Evolutionary conservation across 2,113 vertebrate genomes (phyloP).

Genomic region (Sigmodon hispidus): DNA sequence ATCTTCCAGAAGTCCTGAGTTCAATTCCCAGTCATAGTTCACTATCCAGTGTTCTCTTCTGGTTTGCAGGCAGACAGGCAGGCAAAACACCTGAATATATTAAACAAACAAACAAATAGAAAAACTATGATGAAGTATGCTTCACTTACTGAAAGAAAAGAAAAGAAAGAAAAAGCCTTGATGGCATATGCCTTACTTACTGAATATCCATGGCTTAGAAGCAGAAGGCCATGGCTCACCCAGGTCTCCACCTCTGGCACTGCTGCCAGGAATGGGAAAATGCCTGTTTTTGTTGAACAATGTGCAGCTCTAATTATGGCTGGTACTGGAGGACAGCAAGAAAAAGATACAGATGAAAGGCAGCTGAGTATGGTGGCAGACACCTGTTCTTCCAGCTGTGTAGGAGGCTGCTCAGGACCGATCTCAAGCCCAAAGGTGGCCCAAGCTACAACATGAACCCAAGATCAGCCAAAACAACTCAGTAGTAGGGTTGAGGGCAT

Average conservation of each 20-base stretch:
- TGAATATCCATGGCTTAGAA: not conserved
- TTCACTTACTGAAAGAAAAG: too few species aligned
- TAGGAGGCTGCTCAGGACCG: not conserved
- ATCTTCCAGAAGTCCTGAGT: not conserved
- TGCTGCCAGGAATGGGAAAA: not conserved
- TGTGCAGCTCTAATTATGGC: not conserved
- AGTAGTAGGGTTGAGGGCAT: not conserved
- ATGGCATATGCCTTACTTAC: not conserved
- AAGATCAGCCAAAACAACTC: not conserved
- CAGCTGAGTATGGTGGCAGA: not conserved
- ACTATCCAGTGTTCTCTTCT: not conserved
- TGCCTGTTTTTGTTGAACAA: not conserved
- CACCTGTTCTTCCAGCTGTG: not conserved
- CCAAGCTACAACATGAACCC: not conserved
- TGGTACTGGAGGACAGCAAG: not conserved
- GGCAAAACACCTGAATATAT: not conserved
- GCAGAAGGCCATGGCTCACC: not conserved
- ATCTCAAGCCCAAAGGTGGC: not conserved
- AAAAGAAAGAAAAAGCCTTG: not conserved
- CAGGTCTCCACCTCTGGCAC: not conserved
- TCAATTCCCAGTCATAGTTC: not conserved
- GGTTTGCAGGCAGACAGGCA: not conserved
- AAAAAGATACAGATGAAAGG: not conserved
- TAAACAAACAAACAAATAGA: not conserved
- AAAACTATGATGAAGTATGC: too few species aligned